Percentiles rank a stretch among this genome's conserved stretches.
Evolutionary conservation across 2,888 invertebrate species (phyloP).

Genomic region (Phragmatobia fuliginosa): DNA sequence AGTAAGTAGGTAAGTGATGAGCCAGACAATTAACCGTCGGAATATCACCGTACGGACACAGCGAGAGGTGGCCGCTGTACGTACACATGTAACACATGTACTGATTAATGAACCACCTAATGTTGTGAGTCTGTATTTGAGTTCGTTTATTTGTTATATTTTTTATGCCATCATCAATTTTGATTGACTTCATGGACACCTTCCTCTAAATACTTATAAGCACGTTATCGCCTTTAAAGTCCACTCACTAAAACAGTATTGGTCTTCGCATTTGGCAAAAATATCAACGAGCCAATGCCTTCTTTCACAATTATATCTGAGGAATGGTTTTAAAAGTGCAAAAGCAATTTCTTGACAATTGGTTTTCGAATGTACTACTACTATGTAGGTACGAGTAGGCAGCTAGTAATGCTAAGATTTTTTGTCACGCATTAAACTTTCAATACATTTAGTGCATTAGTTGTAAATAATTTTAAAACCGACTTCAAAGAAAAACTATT

Average conservation of each 20-base stretch:
- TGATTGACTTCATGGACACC: neutral
- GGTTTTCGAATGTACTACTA: no score
- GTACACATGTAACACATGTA: constrained; percentile 3
- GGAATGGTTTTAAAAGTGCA: neutral
- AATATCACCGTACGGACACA: constrained; percentile 35
- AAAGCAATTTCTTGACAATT: no score
- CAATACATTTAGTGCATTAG: neutral
- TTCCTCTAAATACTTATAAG: neutral
- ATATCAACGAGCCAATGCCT: no score
- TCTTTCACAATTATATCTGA: neutral
- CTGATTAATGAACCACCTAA: neutral
- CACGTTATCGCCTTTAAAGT: no score
- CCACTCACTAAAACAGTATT: neutral
- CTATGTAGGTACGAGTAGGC: no score
- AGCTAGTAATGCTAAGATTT: no score
- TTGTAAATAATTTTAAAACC: no score
- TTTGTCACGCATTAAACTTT: neutral
- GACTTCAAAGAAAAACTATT: no score
- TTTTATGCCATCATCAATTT: neutral
- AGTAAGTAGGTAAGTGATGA: constrained; percentile 56
- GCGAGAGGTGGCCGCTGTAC: constrained; percentile 8
- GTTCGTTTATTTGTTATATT: neutral
- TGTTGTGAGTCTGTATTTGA: neutral
- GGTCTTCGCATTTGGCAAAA: no score
- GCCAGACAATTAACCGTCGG: constrained; percentile 54